Percentiles rank a stretch among this genome's conserved stretches.
phyloP scores from a whole-genome alignment of 2,888 invertebrate genomes.

The Tipula vernalis region DNA sequence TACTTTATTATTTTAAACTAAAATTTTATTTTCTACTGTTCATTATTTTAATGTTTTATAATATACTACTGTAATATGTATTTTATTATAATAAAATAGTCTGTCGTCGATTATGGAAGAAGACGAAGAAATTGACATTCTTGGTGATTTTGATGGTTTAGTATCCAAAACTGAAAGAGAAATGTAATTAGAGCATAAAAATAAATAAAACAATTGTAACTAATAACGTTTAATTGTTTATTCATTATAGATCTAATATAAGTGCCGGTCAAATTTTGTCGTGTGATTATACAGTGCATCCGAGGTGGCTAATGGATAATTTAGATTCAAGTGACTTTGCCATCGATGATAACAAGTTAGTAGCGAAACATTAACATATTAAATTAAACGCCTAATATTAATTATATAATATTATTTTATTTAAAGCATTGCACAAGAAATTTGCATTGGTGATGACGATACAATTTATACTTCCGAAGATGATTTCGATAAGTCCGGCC shows the following conservation, averaged over 20 bases:
- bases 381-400: neutral
- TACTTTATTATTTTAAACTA: neutral
- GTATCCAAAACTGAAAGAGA: conserved; percentile 45
- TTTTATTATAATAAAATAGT: neutral
- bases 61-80: neutral
- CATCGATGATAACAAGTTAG: conserved; percentile 13
- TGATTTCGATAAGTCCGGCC: conserved; percentile 14
- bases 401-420: neutral
- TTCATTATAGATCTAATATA: conserved; percentile 21
- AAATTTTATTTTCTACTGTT: neutral
- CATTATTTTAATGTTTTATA: neutral
- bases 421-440: conserved; percentile 5
- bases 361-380: conserved; percentile 9
- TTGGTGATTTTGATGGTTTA: conserved; percentile 57
- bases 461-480: neutral
- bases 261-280: conserved; percentile 37
- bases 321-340: conserved; percentile 28
- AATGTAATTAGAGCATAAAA: conserved; percentile 37
- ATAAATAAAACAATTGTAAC: neutral
- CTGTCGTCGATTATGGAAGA: conserved; percentile 41
- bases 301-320: conserved; percentile 50
- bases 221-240: conserved; percentile 10
- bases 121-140: conserved; percentile 59
- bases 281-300: conserved; percentile 46
- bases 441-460: neutral